A percentile compares a stretch with the other conserved stretches of the same genome.
Evolutionary conservation across 2,113 vertebrate species (phyloP).

Genomic region (Rhadina sibilatrix): DNA sequence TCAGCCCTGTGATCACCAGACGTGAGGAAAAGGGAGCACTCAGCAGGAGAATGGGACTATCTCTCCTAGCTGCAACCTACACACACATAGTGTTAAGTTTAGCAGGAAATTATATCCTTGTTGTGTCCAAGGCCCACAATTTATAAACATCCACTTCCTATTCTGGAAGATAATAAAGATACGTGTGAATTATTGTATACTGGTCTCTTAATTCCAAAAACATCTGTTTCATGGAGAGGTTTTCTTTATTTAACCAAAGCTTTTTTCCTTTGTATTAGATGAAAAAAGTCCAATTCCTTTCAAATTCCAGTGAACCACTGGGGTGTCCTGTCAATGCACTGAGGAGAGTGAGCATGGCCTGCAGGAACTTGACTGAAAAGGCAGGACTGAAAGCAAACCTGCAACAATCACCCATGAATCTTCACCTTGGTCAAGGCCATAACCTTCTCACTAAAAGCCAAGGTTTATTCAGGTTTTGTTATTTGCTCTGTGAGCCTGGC

Average conservation of each 20-base stretch:
- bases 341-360: background rate
- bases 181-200: background rate
- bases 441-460: background rate
- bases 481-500: background rate
- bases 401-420: background rate
- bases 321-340: background rate
- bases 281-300: background rate
- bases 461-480: background rate
- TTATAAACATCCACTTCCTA: slow-evolving; percentile 47
- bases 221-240: background rate
- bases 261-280: background rate
- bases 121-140: background rate
- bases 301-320: background rate
- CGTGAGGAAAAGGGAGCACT: background rate
- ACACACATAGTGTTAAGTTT: slow-evolving; percentile 64
- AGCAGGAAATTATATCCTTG: slow-evolving; percentile 45
- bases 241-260: background rate
- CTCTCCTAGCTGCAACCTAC: slow-evolving; percentile 58
- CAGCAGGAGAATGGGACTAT: background rate
- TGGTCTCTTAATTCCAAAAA: background rate
- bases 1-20: background rate
- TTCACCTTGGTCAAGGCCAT: background rate
- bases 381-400: background rate
- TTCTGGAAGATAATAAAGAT: slow-evolving; percentile 34
- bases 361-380: background rate